A percentile compares a stretch with the other conserved stretches of the same genome.
phyloP scores from a whole-genome alignment of 2,888 invertebrate species.

The Xanthia icteritia region DNA sequence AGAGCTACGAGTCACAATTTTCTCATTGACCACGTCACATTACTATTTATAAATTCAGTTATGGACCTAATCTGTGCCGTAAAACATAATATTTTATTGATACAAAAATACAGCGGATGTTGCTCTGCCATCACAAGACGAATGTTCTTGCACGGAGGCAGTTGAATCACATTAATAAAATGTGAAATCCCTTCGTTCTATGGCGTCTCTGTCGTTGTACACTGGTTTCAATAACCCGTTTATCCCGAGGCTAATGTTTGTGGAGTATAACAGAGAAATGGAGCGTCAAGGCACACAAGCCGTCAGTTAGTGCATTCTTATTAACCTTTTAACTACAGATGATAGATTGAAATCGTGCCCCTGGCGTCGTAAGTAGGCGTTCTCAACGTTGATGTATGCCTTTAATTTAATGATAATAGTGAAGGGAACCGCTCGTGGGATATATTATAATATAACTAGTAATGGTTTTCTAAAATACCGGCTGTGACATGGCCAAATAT shows the following conservation, averaged over 20 bases:
- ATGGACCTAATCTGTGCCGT: constrained; percentile 38
- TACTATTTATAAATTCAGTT: constrained; percentile 54
- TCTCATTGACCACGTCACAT: constrained; percentile 12
- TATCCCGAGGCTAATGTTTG: constrained; percentile 59
- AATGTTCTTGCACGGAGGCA: constrained; percentile 56
- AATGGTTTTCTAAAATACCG: constrained; percentile 42
- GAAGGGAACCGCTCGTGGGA: constrained; percentile 32
- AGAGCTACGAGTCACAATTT: not conserved
- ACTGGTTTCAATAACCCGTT: constrained; percentile 64
- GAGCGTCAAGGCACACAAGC: constrained; percentile 47
- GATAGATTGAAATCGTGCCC: constrained; percentile 49
- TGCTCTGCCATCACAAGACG: constrained; percentile 52
- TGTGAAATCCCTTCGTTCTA: constrained; percentile 58
- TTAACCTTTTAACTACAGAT: constrained; percentile 54
- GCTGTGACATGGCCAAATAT: constrained; percentile 22
- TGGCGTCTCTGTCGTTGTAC: constrained; percentile 47
- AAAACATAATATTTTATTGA: constrained; percentile 56
- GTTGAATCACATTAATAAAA: constrained; percentile 64
- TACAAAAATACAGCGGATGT: constrained; percentile 60
- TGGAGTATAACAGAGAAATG: constrained; percentile 53
- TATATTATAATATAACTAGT: constrained; percentile 22
- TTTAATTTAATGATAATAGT: constrained; percentile 41
- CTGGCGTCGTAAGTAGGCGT: constrained; percentile 52
- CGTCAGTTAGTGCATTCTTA: constrained; percentile 48
- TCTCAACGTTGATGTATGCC: constrained; percentile 52